Base-by-base conservation (phyloP, 2,113 vertebrate genomes). In the Rhinogobius similis region DNA sequence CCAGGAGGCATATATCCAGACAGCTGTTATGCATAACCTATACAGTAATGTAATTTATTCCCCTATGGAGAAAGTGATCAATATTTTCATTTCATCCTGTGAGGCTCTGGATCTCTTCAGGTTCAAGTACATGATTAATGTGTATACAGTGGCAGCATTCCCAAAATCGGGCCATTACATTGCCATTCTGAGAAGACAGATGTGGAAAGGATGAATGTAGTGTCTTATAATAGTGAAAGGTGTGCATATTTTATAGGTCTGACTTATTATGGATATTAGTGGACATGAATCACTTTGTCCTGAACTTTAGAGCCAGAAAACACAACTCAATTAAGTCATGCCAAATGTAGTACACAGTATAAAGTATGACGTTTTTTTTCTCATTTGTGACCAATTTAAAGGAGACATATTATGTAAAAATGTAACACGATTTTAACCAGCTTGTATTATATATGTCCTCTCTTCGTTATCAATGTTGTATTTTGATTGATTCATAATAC, bases 121-220 rank as follows among this genome's bases (percentile, higher is more conserved):
- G 62, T 82, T n/a, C 41, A 68, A 65, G 74, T 52, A 64, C 36
- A 65, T 84, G 72, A 81, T 78, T 65, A 68, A 76, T 75, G 67
- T 24, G 72, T 38, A 14, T 69, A 64, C 63, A 43, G 64, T 26
- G 67, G 72, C 77, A 59, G 79, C 75, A 62, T 70, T 76, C 81
- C 68, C 59, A 68, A 73, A 70, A 75, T 77, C 67, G 65, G 52
- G 70, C 69, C 66, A 62, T 21, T 48, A 52, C 67, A 56, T 29
- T 36, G 62, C 61, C 46, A 67, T 36, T 38, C 39, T 27, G 63
- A 77, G 36, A 53, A 58, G 67, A 38, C 56, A 14, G 55, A 68
- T 68, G 68, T 56, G 32, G 50, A 18, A 52, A 65, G 23, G 39
- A 29, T 64, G 50, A 58, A 72, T 58, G 18, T 65, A 65, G 50